phyloP scores from a whole-genome alignment of 2,888 invertebrate genomes.

The Nudaria mundana region DNA sequence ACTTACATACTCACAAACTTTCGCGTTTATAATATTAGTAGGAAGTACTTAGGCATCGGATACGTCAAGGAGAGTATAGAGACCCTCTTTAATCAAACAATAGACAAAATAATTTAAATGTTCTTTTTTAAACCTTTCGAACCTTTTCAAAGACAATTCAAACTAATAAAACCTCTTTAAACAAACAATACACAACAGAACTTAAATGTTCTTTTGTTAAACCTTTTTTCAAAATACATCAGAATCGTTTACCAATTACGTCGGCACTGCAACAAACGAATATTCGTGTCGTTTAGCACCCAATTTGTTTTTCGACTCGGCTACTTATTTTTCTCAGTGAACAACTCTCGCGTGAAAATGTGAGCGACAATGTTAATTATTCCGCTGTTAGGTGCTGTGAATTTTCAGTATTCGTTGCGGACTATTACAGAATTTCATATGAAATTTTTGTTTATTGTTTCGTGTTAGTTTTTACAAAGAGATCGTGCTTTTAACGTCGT shows the following conservation, averaged over 20 bases:
- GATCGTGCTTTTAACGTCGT: background rate
- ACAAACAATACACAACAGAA: slow-evolving; percentile 1
- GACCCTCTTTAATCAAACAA: too few species aligned
- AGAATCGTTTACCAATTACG: slow-evolving; percentile 13
- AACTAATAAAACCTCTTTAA: slow-evolving; percentile 2
- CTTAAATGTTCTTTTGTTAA: background rate
- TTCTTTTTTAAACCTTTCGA: too few species aligned
- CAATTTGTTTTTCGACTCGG: slow-evolving; percentile 20
- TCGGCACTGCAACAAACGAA: slow-evolving; percentile 8
- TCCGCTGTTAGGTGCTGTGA: slow-evolving; percentile 12
- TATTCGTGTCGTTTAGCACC: slow-evolving; percentile 18
- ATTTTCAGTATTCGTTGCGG: slow-evolving; percentile 4
- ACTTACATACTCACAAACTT: too few species aligned
- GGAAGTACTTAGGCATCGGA: too few species aligned
- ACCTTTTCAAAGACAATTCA: too few species aligned
- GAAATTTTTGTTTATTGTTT: background rate
- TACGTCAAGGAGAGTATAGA: too few species aligned
- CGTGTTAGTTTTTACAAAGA: background rate
- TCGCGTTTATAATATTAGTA: too few species aligned
- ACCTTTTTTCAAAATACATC: slow-evolving; percentile 6
- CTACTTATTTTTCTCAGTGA: slow-evolving; percentile 25
- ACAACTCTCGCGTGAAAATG: slow-evolving; percentile 24
- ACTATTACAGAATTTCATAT: slow-evolving; percentile 5
- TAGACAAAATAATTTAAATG: too few species aligned
- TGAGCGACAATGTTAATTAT: slow-evolving; percentile 26